Evolutionary conservation across 92 coral and sea anemone genomes (phyloP).

Genomic region (Isaurus tuberculatus): DNA sequence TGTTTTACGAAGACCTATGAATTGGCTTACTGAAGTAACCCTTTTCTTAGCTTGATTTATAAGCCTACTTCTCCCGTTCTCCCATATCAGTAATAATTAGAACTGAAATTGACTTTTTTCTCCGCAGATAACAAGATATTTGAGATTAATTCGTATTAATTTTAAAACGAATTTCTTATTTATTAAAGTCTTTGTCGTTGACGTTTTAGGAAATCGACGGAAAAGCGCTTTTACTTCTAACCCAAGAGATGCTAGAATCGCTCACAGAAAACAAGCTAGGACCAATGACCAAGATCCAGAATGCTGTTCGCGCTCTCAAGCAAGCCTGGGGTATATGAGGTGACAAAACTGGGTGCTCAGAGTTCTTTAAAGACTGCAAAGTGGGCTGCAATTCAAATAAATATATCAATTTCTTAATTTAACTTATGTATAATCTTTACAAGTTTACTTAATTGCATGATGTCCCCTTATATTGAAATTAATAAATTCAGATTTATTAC

Average conservation of each 20-base stretch:
- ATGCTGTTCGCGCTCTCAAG: constrained; percentile 86
- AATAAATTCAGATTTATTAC: constrained; percentile 18
- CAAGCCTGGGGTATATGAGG: constrained; percentile 93
- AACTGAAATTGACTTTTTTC: too few species aligned
- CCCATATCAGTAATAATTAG: too few species aligned
- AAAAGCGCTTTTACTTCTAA: constrained; percentile 79
- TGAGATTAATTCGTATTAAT: background rate
- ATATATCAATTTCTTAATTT: constrained; percentile 24
- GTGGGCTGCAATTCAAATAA: background rate
- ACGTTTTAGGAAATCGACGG: constrained; percentile 86
- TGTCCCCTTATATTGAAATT: background rate
- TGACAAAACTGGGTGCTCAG: background rate
- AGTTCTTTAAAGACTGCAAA: background rate
- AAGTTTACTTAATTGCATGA: constrained; percentile 25
- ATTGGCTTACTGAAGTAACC: too few species aligned
- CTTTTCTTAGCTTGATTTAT: too few species aligned
- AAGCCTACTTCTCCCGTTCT: too few species aligned
- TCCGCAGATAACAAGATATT: too few species aligned
- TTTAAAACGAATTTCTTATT: background rate
- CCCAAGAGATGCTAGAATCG: constrained; percentile 92
- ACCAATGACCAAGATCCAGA: constrained; percentile 96
- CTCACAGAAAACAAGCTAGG: constrained; percentile 92
- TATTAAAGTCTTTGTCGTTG: background rate
- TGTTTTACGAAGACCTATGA: too few species aligned
- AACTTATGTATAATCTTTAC: constrained; percentile 10